Percentiles rank a stretch among this genome's conserved stretches.
Evolutionary conservation across 2,888 invertebrate genomes (phyloP).

Genomic region (Habroteleia sp.): DNA sequence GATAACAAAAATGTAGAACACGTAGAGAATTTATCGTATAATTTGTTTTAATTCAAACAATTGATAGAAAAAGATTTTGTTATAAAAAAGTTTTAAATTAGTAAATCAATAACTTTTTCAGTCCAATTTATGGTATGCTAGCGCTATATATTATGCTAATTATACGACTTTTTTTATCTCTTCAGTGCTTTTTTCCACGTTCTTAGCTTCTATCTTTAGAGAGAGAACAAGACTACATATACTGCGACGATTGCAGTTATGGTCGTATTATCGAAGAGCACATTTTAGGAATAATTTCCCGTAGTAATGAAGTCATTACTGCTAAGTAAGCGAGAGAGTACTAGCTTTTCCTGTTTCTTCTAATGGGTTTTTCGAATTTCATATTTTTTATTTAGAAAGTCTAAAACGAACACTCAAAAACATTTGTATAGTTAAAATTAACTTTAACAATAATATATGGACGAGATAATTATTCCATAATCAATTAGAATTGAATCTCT

Average conservation of each 20-base stretch:
- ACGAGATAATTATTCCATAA: too few relatives aligned
- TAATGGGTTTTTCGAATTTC: conserved; percentile 1
- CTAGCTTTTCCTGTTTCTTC: conserved; percentile 3
- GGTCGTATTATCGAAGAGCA: conserved; percentile 21
- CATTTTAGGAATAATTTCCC: conserved; percentile 40
- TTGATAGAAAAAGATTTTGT: conserved; percentile 4
- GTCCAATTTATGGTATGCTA: conserved; percentile 4
- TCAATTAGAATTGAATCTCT: too few relatives aligned
- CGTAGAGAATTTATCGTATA: conserved; percentile 9
- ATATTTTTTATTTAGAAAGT: too few relatives aligned
- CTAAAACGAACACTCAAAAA: too few relatives aligned
- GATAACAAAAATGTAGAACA: too few relatives aligned
- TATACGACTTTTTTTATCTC: conserved; percentile 8
- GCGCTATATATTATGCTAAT: conserved; percentile 20
- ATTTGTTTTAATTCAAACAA: conserved; percentile 7
- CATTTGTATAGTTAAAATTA: too few relatives aligned
- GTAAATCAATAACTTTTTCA: conserved; percentile 37
- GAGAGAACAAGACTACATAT: not conserved
- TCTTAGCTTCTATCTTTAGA: conserved; percentile 29
- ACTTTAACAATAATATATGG: too few relatives aligned
- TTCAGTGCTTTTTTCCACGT: conserved; percentile 8
- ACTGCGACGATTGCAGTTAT: conserved; percentile 13
- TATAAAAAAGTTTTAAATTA: not conserved
- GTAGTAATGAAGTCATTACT: conserved; percentile 20
- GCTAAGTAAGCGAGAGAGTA: conserved; percentile 10